These are phyloP conservation scores for Rhingia campestris DNA, from an alignment of 2,888 invertebrate species.

Conservation along the genomic window DNA sequence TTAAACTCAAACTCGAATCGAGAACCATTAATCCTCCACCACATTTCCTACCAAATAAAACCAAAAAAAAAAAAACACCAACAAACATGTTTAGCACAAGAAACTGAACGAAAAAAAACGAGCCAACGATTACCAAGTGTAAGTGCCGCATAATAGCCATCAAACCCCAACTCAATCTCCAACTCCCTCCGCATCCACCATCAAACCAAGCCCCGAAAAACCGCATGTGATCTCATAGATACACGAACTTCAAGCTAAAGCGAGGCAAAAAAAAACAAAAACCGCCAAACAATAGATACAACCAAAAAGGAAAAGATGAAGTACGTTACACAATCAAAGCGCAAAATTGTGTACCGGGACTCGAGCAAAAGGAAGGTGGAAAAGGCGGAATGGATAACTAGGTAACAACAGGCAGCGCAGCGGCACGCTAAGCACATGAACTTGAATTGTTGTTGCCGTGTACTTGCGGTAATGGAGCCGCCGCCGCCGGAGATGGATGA, in stretches of 20 bases:
- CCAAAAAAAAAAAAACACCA: slow-evolving; percentile 26
- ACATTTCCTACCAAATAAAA: slow-evolving; percentile 24
- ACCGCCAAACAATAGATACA: slow-evolving; percentile 56
- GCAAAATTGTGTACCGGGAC: slow-evolving; percentile 15
- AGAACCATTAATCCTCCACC: slow-evolving; percentile 56
- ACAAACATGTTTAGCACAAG: slow-evolving; percentile 47
- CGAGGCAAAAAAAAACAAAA: neutral
- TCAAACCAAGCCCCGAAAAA: slow-evolving; percentile 44
- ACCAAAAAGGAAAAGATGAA: slow-evolving; percentile 38
- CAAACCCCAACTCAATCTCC: slow-evolving; percentile 49
- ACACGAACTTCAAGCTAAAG: slow-evolving; percentile 31
- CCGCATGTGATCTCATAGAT: slow-evolving; percentile 52
- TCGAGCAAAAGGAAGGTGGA: slow-evolving; percentile 10
- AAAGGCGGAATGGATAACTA: slow-evolving; percentile 55
- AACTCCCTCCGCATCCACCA: slow-evolving; percentile 4
- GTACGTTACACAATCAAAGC: slow-evolving; percentile 66
- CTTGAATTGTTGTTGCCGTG: slow-evolving; percentile 66
- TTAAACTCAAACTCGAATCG: slow-evolving; percentile 40
- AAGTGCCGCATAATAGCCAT: slow-evolving; percentile 65
- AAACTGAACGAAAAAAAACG: slow-evolving; percentile 11
- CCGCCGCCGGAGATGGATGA: slow-evolving; percentile 58
- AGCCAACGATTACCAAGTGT: slow-evolving; percentile 58
- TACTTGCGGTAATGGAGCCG: slow-evolving; percentile 67
- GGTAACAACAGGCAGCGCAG: slow-evolving; percentile 63
- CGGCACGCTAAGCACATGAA: slow-evolving; percentile 70